Evolutionary conservation across 1,140 invertebrate species (phyloP).

Genomic region (Aphelenchoides avenae): DNA sequence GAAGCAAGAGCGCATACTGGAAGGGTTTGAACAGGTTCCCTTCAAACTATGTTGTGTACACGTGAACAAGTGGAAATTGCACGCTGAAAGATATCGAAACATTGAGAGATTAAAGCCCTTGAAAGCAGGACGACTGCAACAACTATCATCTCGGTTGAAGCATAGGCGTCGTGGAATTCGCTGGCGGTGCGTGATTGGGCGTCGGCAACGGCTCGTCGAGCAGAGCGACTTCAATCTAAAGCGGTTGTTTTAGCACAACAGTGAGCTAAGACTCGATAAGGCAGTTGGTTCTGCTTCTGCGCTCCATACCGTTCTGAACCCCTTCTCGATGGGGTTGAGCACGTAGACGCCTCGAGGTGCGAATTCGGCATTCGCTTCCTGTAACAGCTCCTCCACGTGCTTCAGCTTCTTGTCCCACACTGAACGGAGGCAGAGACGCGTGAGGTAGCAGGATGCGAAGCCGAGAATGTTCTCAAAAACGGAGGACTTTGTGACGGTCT

Average conservation of each 20-base stretch:
- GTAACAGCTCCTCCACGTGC: conserved; percentile 13
- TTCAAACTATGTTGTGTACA: too few species aligned
- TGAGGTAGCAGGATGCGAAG: conserved; percentile 26
- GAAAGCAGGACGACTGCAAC: too few species aligned
- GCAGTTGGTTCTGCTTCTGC: neutral
- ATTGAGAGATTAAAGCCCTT: too few species aligned
- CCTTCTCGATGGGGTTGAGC: conserved; percentile 27
- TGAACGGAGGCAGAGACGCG: conserved; percentile 25
- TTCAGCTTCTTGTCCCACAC: conserved; percentile 23
- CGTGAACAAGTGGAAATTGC: too few species aligned
- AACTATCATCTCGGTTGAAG: conserved; percentile 5
- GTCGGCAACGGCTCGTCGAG: conserved; percentile 24
- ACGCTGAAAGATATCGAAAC: too few species aligned
- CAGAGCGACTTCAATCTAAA: conserved; percentile 34
- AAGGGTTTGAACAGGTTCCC: too few species aligned
- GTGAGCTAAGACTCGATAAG: conserved; percentile 7
- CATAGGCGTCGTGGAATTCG: conserved; percentile 3
- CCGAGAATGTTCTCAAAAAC: conserved; percentile 22
- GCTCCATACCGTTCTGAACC: conserved; percentile 34
- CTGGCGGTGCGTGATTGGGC: conserved; percentile 1
- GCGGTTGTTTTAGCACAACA: conserved; percentile 4
- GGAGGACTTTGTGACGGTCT: conserved; percentile 10
- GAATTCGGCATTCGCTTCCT: conserved; percentile 22
- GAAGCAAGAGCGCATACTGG: too few species aligned
- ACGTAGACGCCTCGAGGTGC: conserved; percentile 20